These are phyloP conservation scores for Hemicordylus capensis DNA, from an alignment of 2,113 vertebrate genomes.

Conservation along the genomic window DNA sequence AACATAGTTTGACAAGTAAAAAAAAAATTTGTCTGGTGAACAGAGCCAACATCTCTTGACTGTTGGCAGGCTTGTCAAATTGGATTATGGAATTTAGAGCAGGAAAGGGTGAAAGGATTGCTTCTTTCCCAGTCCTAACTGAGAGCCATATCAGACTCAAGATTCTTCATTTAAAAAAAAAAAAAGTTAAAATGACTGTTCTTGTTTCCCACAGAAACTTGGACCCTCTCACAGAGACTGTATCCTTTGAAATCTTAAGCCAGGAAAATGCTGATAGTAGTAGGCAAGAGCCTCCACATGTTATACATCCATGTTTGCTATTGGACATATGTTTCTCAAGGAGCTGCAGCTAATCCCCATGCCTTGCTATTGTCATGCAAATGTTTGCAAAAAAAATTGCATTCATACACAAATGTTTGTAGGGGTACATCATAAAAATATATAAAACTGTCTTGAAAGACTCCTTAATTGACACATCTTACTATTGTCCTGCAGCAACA, in stretches of 20 bases:
- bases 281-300: not conserved
- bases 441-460: not conserved
- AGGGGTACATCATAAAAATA: not conserved
- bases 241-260: conserved; percentile 81
- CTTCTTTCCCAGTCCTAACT: too few relatives aligned
- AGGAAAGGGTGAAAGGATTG: not conserved
- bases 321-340: not conserved
- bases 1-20: too few relatives aligned
- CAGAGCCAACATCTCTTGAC: too few relatives aligned
- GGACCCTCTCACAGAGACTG: conserved; percentile 95
- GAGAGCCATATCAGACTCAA: not conserved
- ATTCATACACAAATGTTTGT: not conserved
- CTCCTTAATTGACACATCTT: not conserved
- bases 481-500: not conserved
- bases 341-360: not conserved
- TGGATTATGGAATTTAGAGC: not conserved
- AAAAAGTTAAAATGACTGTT: conserved; percentile 23
- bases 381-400: not conserved
- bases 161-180: not conserved
- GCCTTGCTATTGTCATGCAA: not conserved
- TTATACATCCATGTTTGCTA: not conserved
- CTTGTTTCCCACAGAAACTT: conserved; percentile 83
- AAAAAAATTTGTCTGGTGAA: too few relatives aligned
- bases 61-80: not conserved
- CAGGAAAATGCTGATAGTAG: not conserved